These are phyloP conservation scores for Pangasius larnaudii DNA, from an alignment of 2,797 vertebrate genomes.

Conservation along the genomic window DNA sequence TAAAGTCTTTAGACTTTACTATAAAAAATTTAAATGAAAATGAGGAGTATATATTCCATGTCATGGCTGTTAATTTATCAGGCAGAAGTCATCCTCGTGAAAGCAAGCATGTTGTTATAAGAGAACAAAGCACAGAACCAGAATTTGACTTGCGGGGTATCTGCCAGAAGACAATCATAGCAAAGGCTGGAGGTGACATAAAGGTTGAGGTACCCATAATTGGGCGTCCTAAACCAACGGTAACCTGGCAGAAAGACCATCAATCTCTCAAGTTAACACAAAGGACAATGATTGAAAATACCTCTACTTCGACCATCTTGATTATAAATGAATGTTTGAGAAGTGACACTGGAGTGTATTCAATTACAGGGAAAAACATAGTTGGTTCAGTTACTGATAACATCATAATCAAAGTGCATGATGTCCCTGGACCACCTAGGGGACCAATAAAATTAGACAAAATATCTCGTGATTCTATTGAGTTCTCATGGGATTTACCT, in stretches of 20 bases:
- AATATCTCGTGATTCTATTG: slow-evolving; percentile 88
- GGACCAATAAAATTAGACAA: slow-evolving; percentile 94
- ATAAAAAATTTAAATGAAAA: slow-evolving; percentile 95
- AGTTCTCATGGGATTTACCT: slow-evolving; percentile 93
- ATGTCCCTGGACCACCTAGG: slow-evolving; percentile 94
- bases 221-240: slow-evolving; percentile 90
- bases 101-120: slow-evolving; percentile 88
- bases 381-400: slow-evolving; percentile 90
- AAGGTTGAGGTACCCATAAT: slow-evolving; percentile 96
- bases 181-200: slow-evolving; percentile 93
- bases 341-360: slow-evolving; percentile 88
- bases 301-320: slow-evolving; percentile 86
- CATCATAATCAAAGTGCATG: slow-evolving; percentile 91
- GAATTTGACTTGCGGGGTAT: slow-evolving; percentile 93
- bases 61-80: slow-evolving; percentile 95
- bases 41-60: slow-evolving; percentile 94
- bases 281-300: slow-evolving; percentile 88
- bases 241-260: slow-evolving; percentile 94
- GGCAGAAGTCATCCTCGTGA: slow-evolving; percentile 92
- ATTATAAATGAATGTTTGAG: slow-evolving; percentile 88
- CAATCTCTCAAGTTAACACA: slow-evolving; percentile 88
- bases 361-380: slow-evolving; percentile 91
- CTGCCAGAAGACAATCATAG: slow-evolving; percentile 91
- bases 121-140: slow-evolving; percentile 88
- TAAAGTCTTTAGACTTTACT: slow-evolving; percentile 88